Evolutionary conservation across 2,113 vertebrate genomes (phyloP).

Genomic region (Mus pahari): DNA sequence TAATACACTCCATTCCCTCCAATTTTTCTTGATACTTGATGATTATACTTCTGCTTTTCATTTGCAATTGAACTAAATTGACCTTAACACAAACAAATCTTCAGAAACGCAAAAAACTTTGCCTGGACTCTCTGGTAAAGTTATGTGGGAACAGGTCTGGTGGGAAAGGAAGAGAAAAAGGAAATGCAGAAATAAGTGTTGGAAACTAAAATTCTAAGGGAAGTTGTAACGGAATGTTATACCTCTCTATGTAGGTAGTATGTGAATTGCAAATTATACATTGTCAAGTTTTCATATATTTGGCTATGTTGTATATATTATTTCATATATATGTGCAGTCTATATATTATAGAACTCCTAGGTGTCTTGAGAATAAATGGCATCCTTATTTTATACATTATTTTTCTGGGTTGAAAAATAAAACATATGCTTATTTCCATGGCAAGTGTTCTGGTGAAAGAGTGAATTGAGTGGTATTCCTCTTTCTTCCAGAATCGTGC

Average conservation of each 20-base stretch:
- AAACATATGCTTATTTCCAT: constrained; percentile 73
- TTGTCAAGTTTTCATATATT: constrained; percentile 82
- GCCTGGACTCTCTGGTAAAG: constrained; percentile 53
- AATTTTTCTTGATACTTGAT: constrained; percentile 24
- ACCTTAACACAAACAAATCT: neutral
- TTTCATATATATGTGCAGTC: constrained; percentile 81
- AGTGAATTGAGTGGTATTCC: constrained; percentile 66
- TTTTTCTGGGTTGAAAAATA: constrained; percentile 84
- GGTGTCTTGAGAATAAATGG: constrained; percentile 84
- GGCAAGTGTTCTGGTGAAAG: constrained; percentile 74
- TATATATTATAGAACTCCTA: constrained; percentile 84
- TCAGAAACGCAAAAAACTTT: constrained; percentile 54
- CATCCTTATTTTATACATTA: constrained; percentile 76
- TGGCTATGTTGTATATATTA: constrained; percentile 84
- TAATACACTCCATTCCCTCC: constrained; percentile 10
- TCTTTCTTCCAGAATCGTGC: constrained; percentile 70
- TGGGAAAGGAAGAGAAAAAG: neutral
- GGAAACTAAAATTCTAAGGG: neutral
- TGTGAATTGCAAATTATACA: constrained; percentile 72
- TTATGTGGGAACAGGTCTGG: constrained; percentile 37
- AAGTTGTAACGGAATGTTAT: neutral
- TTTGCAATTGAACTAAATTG: neutral
- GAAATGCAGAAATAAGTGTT: constrained; percentile 49
- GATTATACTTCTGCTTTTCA: constrained; percentile 64
- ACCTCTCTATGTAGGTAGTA: constrained; percentile 67